Conservation (phyloP, 2,888 invertebrate species). For the Metellina segmentata region DNA sequence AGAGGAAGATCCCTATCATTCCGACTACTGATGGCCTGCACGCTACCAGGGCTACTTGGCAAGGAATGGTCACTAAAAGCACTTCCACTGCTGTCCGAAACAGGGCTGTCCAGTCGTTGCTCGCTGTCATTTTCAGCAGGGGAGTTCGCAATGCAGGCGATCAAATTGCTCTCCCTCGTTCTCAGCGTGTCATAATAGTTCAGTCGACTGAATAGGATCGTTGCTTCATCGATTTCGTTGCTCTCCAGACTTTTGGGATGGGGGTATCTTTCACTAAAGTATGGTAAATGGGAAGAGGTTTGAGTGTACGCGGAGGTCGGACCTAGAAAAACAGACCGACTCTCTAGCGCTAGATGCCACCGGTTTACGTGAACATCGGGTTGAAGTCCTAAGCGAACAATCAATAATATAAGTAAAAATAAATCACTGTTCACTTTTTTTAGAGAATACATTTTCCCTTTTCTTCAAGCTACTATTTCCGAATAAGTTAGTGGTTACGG, state of each 20-base stretch:
- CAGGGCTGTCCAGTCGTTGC: neutral
- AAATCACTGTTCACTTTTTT: constrained; percentile 87
- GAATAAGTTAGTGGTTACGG: too few relatives aligned
- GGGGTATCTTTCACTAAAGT: constrained; percentile 20
- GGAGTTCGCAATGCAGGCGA: constrained; percentile 58
- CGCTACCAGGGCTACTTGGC: neutral
- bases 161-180: neutral
- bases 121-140: constrained; percentile 4
- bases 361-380: constrained; percentile 86
- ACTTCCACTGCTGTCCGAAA: constrained; percentile 3
- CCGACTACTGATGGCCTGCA: neutral
- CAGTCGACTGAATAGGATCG: constrained; percentile 55
- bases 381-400: constrained; percentile 89
- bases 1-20: constrained; percentile 5
- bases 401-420: constrained; percentile 89
- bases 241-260: constrained; percentile 59
- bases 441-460: neutral
- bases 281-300: constrained; percentile 57
- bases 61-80: constrained; percentile 23
- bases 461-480: too few relatives aligned
- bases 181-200: constrained; percentile 52
- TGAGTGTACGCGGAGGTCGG: constrained; percentile 77
- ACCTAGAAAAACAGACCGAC: constrained; percentile 75
- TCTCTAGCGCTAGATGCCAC: constrained; percentile 78
- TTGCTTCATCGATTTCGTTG: constrained; percentile 55